Evolutionary conservation across 2,113 vertebrate genomes (phyloP), one percentile per base, ranked within the genome.

Genomic region (Callithrix jacchus): DNA sequence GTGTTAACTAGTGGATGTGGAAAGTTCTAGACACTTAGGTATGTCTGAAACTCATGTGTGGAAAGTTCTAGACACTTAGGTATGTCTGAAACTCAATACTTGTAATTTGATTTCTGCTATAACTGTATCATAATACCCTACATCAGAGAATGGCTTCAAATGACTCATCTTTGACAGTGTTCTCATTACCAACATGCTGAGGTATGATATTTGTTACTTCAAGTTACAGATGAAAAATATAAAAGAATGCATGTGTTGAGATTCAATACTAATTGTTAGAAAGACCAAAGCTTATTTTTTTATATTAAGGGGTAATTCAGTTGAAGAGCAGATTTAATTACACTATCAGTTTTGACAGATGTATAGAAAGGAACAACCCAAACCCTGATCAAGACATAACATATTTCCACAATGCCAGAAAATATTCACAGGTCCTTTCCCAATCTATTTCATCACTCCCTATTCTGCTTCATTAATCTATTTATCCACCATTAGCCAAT

Each of bases 181-280:
- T 3, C 37, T 79, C 42, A 92, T 54, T 97, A 86, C n/a, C 30
- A 30, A 56, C 47, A 54, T 56, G 30, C 37, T 52, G 68, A 80
- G 30, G 23, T 30, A 45, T 70, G 14, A 92, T 64, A 16, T 10
- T 64, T 81, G 47, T 64, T 66, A 93, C 68, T 17, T 54, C 42
- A 79, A 90, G 32, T 92, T 74, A 87, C 25, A 91, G 66, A 80
- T 81, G 10, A 84, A 95, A 90, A 56, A 61, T n/a, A 30, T 40
- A 54, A 82, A 88, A 93, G 70, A 96, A 89, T 30, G 17, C n/a
- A 37, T 94, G 79, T 93, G 54, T 71, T 35, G 21, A 77, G 17
- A 86, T 18, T 37, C 35, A 66, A 6, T 71, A 35, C 70, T 73
- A 91, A n/a, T 58, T 87, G 21, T 73, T 58, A 68, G 68, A 93